Base-by-base conservation (phyloP, 2,888 invertebrate species). In the Campaea margaritaria region DNA sequence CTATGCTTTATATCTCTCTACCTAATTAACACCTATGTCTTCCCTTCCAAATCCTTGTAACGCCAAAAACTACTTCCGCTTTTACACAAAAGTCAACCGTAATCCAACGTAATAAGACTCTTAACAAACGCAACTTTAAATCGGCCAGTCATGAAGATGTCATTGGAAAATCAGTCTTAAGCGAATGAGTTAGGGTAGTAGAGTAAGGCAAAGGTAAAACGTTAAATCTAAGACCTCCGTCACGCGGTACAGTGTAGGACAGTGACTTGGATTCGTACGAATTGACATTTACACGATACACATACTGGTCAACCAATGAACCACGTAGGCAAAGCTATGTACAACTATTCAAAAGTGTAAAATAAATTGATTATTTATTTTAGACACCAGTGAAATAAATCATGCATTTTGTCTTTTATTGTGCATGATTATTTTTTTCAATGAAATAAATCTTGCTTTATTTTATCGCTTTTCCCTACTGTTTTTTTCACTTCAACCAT, bases 21-120 rank as follows among this genome's bases (percentile, higher is more conserved):
- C 68, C 71, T 76, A 78, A 78, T 78, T 75, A 78, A 79, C 79
- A 78, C 78, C 76, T 74, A 74, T 69, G 68, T 68, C 69, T 73
- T 62, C 62, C 62, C 62, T 62, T 63, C 58, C 60, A 65, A 60
- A 70, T 38, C 60, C 60, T 46, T n/a, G 27, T 27, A 38, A 60
- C 50, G 38, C 51, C 50, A 42, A n/a, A 46, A 46, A 28, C 48
- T 43, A 47, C 8, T 13, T 7, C 8, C 1, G 28, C 38, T n/a
- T 8, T 3, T 11, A 38, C n/a, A 4, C 12, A 14, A 55, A 55
- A 51, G 10, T 47, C 31, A 31, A 55, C 38, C 38, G 36, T 54
- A 53, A 8, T 0, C 1, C 16, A 11, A 15, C 34, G 8, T 2
- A 0, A 16, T 28, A 59, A 42, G 42, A 51, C 10, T 47, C 5